These are phyloP conservation scores for Pachycephus smyrnensis DNA, from an alignment of 2,888 invertebrate genomes.

Conservation along the genomic window DNA sequence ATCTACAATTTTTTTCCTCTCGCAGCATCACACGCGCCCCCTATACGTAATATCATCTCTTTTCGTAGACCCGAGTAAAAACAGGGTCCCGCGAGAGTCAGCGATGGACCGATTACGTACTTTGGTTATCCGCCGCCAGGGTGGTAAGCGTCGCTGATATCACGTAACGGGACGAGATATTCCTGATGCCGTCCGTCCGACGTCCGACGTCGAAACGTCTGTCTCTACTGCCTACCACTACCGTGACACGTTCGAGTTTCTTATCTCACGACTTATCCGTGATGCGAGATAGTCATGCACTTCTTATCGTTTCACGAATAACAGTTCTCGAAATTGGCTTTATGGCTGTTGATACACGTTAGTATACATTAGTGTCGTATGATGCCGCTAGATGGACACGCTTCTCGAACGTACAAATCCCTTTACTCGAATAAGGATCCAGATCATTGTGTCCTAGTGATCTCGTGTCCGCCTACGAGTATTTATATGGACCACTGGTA, in stretches of 20 bases:
- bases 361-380: neutral
- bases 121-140: neutral
- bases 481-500: neutral
- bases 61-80: neutral
- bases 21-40: neutral
- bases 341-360: slow-evolving; percentile 28
- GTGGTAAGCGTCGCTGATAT: neutral
- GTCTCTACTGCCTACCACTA: neutral
- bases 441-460: neutral
- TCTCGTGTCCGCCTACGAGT: neutral
- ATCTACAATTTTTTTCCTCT: neutral
- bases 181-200: neutral
- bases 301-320: slow-evolving; percentile 41
- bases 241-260: neutral
- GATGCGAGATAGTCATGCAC: slow-evolving; percentile 22
- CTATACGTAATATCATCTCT: neutral
- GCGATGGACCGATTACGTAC: neutral
- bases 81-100: neutral
- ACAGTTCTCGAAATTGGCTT: slow-evolving; percentile 50
- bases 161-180: neutral
- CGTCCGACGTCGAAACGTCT: neutral
- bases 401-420: neutral
- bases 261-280: neutral
- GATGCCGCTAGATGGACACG: neutral
- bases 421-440: neutral